These are phyloP conservation scores for Dicyrtoma fusca DNA, from an alignment of 2,888 invertebrate genomes.

Conservation along the genomic window DNA sequence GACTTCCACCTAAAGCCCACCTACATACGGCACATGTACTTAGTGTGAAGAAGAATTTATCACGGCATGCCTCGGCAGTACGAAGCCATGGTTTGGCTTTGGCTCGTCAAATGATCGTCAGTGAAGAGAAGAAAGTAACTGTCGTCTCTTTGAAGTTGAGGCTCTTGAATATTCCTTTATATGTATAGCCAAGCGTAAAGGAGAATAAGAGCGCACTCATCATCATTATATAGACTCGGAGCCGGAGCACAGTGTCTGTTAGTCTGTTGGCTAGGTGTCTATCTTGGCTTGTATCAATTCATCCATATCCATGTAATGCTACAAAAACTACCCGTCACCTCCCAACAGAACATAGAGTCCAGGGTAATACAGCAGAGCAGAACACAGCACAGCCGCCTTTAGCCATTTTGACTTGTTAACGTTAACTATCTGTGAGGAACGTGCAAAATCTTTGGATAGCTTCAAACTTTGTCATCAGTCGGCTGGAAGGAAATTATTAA, in stretches of 20 bases:
- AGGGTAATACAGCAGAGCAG: not conserved
- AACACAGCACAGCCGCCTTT: constrained; percentile 47
- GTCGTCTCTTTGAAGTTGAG: constrained; percentile 33
- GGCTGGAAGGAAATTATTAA: constrained; percentile 37
- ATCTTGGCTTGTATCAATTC: too few species aligned
- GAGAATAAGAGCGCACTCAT: not conserved
- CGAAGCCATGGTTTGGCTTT: not conserved
- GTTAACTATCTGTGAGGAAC: constrained; percentile 35
- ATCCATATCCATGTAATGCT: too few species aligned
- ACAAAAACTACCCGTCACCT: too few species aligned
- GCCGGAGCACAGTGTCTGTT: too few species aligned
- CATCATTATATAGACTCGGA: too few species aligned
- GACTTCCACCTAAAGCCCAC: too few species aligned
- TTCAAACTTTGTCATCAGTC: constrained; percentile 41
- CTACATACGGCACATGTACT: too few species aligned
- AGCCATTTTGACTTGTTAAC: constrained; percentile 55
- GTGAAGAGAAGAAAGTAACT: constrained; percentile 29
- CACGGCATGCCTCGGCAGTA: too few species aligned
- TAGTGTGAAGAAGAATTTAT: too few species aligned
- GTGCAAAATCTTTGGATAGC: constrained; percentile 34
- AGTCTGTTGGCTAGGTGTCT: too few species aligned
- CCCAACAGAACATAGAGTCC: not conserved
- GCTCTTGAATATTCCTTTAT: not conserved
- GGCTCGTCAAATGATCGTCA: constrained; percentile 28
- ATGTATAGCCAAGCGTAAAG: not conserved